A percentile compares a stretch with the other conserved stretches of the same genome.
These are phyloP conservation scores for Eulacestoma nigropectus DNA, from an alignment of 2,113 vertebrate species.

Conservation along the genomic window DNA sequence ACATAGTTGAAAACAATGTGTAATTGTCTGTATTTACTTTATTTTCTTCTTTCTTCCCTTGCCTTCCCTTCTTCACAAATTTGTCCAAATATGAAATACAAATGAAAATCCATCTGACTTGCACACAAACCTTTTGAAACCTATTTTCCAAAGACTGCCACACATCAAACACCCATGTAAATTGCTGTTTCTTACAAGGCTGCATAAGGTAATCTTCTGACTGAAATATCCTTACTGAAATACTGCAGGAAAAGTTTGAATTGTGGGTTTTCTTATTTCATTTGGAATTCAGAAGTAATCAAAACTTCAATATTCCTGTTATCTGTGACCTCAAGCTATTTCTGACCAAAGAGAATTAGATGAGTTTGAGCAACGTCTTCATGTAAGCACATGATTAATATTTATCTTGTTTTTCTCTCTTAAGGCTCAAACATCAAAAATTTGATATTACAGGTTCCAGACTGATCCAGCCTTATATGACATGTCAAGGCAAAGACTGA, in stretches of 20 bases:
- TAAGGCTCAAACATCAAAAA: background rate
- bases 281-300: background rate
- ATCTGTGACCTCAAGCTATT: background rate
- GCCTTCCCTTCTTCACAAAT: background rate
- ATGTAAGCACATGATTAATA: background rate
- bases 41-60: background rate
- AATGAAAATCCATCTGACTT: background rate
- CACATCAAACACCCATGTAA: background rate
- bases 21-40: background rate
- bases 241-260: background rate
- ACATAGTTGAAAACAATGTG: background rate
- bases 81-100: background rate
- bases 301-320: background rate
- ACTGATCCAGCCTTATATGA: background rate
- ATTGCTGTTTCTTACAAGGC: background rate
- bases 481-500: background rate
- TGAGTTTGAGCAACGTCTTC: background rate
- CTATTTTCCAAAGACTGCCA: background rate
- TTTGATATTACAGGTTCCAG: background rate
- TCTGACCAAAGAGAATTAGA: background rate
- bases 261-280: background rate
- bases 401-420: background rate
- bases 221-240: background rate
- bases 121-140: background rate
- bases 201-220: background rate